Evolutionary conservation across 2,797 vertebrate species (phyloP).

Genomic region (Selene dorsalis): DNA sequence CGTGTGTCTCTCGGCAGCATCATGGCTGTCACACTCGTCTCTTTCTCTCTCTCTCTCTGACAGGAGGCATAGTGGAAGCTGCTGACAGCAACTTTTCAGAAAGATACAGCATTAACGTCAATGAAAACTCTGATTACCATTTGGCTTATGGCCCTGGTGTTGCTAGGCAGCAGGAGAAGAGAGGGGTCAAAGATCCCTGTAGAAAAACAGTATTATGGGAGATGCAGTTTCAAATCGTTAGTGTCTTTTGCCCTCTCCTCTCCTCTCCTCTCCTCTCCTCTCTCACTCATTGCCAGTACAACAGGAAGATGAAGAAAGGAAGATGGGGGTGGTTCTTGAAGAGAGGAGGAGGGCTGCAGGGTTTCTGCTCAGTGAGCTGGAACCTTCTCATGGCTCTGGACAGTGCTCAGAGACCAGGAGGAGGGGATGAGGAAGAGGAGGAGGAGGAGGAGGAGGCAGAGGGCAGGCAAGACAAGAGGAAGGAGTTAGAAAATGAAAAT

Average conservation of each 20-base stretch:
- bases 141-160: conserved; percentile 21
- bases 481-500: conserved; percentile 50
- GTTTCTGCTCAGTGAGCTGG: conserved; percentile 76
- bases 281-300: conserved; percentile 41
- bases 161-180: conserved; percentile 40
- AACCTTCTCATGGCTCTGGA: conserved; percentile 78
- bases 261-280: conserved; percentile 24
- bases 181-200: background rate
- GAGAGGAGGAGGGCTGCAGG: conserved; percentile 71
- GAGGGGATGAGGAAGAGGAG: conserved; percentile 39
- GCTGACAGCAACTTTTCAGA: conserved; percentile 29
- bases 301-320: conserved; percentile 57
- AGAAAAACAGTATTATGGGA: conserved; percentile 49
- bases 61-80: background rate
- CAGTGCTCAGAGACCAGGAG: conserved; percentile 66
- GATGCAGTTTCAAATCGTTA: conserved; percentile 46
- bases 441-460: conserved; percentile 1
- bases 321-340: conserved; percentile 51
- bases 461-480: conserved; percentile 36
- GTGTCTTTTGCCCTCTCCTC: conserved; percentile 31
- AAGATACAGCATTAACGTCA: conserved; percentile 8
- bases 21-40: background rate
- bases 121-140: conserved; percentile 25
- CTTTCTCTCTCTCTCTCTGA: background rate
- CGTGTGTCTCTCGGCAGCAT: background rate